Conservation (phyloP, 2,113 vertebrate genomes). For the Columba livia region DNA sequence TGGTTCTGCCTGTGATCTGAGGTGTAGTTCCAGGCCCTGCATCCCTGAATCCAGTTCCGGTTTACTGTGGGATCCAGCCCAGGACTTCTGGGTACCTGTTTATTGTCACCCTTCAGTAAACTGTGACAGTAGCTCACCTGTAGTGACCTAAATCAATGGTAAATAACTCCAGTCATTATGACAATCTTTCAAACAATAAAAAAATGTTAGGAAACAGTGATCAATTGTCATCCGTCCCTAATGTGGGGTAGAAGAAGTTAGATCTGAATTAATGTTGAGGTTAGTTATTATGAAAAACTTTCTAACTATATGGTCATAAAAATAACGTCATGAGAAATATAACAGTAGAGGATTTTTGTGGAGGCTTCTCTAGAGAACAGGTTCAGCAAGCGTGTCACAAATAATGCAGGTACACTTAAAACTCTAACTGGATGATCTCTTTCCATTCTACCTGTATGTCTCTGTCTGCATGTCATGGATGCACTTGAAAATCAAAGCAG, state of each 20-base stretch:
- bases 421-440: not conserved
- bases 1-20: too few relatives aligned
- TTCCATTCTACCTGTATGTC: too few relatives aligned
- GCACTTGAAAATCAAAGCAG: too few relatives aligned
- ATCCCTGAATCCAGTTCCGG: too few relatives aligned
- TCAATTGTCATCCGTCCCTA: not conserved
- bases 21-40: too few relatives aligned
- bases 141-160: not conserved
- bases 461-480: too few relatives aligned
- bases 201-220: not conserved
- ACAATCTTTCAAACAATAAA: not conserved
- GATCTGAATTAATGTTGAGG: not conserved
- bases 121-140: not conserved
- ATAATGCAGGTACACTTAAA: not conserved
- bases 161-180: not conserved
- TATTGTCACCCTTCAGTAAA: too few relatives aligned
- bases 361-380: not conserved
- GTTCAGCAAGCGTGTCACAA: not conserved
- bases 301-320: not conserved
- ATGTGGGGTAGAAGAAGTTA: not conserved
- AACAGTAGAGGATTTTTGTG: not conserved
- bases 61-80: too few relatives aligned
- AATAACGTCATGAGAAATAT: not conserved
- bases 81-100: too few relatives aligned
- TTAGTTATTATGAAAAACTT: not conserved